A percentile compares a stretch with the other conserved stretches of the same genome.
These are phyloP conservation scores for Sussaba pulchella DNA, from an alignment of 2,888 invertebrate species.

Conservation along the genomic window DNA sequence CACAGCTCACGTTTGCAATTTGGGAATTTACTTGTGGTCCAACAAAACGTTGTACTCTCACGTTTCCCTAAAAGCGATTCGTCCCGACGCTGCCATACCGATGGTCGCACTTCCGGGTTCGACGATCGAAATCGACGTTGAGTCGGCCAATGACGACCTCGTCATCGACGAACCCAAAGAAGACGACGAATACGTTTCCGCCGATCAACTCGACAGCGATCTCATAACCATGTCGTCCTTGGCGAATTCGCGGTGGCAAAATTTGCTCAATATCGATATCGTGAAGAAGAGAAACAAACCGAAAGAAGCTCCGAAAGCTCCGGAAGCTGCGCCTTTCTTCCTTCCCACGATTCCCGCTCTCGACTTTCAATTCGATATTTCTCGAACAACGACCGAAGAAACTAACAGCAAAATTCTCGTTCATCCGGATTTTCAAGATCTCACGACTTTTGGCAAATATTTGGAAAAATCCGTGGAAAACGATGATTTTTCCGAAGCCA, in stretches of 20 bases:
- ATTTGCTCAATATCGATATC: conserved; percentile 93
- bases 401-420: conserved; percentile 85
- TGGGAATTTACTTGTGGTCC: conserved; percentile 97
- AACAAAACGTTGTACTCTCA: conserved; percentile 94
- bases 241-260: conserved; percentile 96
- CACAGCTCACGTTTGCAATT: conserved; percentile 94
- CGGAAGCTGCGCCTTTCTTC: conserved; percentile 97
- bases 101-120: conserved; percentile 85
- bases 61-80: conserved; percentile 90
- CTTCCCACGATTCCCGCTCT: conserved; percentile 95
- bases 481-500: conserved; percentile 86
- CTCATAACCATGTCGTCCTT: conserved; percentile 94
- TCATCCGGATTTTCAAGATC: conserved; percentile 87
- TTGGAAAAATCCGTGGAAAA: conserved; percentile 85
- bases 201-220: conserved; percentile 90
- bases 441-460: conserved; percentile 89
- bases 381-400: conserved; percentile 83
- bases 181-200: conserved; percentile 88
- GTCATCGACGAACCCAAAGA: conserved; percentile 85
- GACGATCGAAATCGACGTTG: conserved; percentile 76
- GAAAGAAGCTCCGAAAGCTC: conserved; percentile 91
- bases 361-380: conserved; percentile 92
- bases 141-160: conserved; percentile 89
- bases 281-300: conserved; percentile 96
- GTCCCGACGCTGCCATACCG: conserved; percentile 85